Conservation (phyloP, 2,113 vertebrate species). For the Chiloscyllium plagiosum region DNA sequence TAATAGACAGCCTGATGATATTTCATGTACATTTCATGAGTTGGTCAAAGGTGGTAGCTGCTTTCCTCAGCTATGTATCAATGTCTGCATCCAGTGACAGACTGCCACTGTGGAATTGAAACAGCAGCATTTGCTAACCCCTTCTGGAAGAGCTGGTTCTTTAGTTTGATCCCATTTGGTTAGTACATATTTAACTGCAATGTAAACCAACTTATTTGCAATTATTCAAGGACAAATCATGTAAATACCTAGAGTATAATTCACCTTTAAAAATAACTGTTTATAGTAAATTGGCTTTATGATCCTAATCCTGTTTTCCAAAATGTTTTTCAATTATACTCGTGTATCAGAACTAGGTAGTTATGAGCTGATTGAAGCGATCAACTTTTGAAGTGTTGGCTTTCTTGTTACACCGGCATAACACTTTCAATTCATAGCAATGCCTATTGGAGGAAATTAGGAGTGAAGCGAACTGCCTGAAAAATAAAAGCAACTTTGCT, state of each 20-base stretch:
- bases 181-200: neutral
- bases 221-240: neutral
- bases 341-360: neutral
- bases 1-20: too few relatives aligned
- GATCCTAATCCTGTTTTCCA: neutral
- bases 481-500: neutral
- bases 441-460: neutral
- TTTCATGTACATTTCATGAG: too few relatives aligned
- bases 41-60: too few relatives aligned
- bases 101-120: neutral
- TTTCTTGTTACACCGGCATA: neutral
- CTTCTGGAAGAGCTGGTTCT: too few relatives aligned
- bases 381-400: neutral
- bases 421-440: neutral
- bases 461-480: neutral
- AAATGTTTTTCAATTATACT: neutral
- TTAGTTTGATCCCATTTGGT: too few relatives aligned
- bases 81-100: too few relatives aligned
- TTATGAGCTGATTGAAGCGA: neutral
- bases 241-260: neutral
- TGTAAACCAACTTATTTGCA: neutral
- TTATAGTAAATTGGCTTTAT: neutral
- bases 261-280: neutral
- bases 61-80: too few relatives aligned
- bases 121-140: neutral